A percentile compares a stretch with the other conserved stretches of the same genome.
Evolutionary conservation across 2,113 vertebrate genomes (phyloP).

Genomic region (Zosterops borbonicus): DNA sequence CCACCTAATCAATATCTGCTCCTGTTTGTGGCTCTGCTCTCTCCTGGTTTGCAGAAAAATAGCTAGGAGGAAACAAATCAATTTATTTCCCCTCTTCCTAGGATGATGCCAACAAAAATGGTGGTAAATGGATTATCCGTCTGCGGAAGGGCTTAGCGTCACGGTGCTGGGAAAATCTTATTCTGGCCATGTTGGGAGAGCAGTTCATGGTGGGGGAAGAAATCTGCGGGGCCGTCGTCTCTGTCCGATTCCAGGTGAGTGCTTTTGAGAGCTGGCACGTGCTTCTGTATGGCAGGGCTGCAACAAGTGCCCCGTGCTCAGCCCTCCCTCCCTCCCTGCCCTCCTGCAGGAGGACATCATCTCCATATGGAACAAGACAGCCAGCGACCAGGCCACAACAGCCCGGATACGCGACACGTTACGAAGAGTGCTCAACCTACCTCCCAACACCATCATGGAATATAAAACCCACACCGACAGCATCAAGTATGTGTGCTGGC

Average conservation of each 20-base stretch:
- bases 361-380: constrained; percentile 88
- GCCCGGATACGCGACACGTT: constrained; percentile 83
- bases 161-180: constrained; percentile 85
- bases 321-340: neutral
- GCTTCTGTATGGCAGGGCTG: neutral
- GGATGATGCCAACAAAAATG: constrained; percentile 88
- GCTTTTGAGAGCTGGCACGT: neutral
- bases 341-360: constrained; percentile 79
- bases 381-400: constrained; percentile 83
- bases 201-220: constrained; percentile 86
- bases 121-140: constrained; percentile 86
- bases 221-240: constrained; percentile 85
- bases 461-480: constrained; percentile 87
- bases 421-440: constrained; percentile 83
- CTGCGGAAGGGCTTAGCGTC: constrained; percentile 83
- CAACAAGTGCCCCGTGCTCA: neutral
- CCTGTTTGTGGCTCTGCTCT: neutral
- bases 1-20: constrained; percentile 33
- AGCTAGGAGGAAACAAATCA: constrained; percentile 25
- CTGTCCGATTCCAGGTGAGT: constrained; percentile 83
- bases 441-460: constrained; percentile 87
- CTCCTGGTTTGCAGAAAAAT: constrained; percentile 1
- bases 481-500: constrained; percentile 81
- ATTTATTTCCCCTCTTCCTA: constrained; percentile 48
- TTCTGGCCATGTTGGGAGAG: constrained; percentile 83